Conservation (phyloP, 2,888 invertebrate species). For the Leucozona laternaria region DNA sequence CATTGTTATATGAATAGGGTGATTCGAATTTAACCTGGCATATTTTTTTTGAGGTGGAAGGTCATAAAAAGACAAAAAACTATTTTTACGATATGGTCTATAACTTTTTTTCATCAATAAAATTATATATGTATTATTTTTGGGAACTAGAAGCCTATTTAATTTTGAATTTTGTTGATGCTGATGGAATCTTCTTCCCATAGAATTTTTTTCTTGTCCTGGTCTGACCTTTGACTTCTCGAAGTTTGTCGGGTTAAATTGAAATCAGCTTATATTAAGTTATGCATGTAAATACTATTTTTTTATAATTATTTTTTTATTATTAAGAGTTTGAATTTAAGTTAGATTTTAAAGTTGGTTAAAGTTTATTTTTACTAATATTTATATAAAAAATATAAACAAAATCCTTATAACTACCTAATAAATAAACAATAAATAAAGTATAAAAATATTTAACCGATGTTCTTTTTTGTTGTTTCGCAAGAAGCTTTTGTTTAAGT, state of each 20-base stretch:
- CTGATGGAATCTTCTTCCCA: neutral
- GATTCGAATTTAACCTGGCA: neutral
- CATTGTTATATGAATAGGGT: neutral
- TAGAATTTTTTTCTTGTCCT: neutral
- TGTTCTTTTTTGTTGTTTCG: neutral
- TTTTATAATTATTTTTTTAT: conserved; percentile 20
- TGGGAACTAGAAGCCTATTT: neutral
- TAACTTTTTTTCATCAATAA: neutral
- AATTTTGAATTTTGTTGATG: no score
- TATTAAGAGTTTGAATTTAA: conserved; percentile 28
- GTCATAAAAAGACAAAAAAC: neutral
- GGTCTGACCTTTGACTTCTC: neutral
- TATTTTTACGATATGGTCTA: neutral
- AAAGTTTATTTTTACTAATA: conserved; percentile 62
- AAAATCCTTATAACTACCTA: conserved; percentile 23
- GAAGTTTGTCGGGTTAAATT: neutral
- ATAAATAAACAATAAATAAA: conserved; percentile 56
- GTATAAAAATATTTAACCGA: neutral
- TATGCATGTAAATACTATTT: conserved; percentile 64
- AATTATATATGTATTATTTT: no score
- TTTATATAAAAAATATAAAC: conserved; percentile 52
- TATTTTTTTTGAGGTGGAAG: neutral
- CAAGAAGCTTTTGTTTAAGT: no score
- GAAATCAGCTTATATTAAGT: neutral
- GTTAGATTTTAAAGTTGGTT: conserved; percentile 41